Base-by-base conservation (phyloP, 2,797 vertebrate species). In the Eutrigla gurnardus region DNA sequence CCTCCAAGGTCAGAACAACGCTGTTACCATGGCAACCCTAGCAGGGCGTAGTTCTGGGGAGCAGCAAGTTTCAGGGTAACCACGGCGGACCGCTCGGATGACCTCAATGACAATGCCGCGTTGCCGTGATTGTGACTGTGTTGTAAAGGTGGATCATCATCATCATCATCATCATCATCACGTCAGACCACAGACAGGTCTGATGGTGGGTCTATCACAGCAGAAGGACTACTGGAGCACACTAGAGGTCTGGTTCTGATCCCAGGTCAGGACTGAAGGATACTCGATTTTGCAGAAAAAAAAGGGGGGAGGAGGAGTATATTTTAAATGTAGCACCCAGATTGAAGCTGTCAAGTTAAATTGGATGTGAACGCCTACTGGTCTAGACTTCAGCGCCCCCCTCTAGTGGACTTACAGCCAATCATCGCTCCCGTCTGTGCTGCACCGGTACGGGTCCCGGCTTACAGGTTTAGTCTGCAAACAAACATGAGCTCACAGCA, bases 11-110 rank as follows among this genome's bases (percentile, higher is more conserved):
- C 78, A 47, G 25, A 25, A 83, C 76, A 69, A 64, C n/a, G 0
- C 15, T 46, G 88, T 94, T 89, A 77, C 91, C 76, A 90, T 87
- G 86, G 89, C 77, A 94, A 94, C 90, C 61, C 25, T 75, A 70
- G 67, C 54, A 58, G 77, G 85, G 84, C 59, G 46, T 88, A 77
- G 74, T 69, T 84, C 52, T 33, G 73, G 64, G 70, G 71, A 37
- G 83, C 59, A 36, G 78, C 75, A 81, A 65, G 71, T 84, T 88
- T 88, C n/a, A 37, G 71, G 43, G 88, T 90, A 81, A 89, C 89
- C 81, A 90, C 74, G 9, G 81, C 49, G 61, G 61, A 92, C 86
- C 3, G 59, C 55, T 76, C 37, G 61, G 78, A 86, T 87, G 88
- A 91, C 86, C 86, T 84, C 59, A 86, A 82, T 72, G 88, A 86